phyloP scores from a whole-genome alignment of 2,888 invertebrate genomes.

The Polietes domitor region DNA sequence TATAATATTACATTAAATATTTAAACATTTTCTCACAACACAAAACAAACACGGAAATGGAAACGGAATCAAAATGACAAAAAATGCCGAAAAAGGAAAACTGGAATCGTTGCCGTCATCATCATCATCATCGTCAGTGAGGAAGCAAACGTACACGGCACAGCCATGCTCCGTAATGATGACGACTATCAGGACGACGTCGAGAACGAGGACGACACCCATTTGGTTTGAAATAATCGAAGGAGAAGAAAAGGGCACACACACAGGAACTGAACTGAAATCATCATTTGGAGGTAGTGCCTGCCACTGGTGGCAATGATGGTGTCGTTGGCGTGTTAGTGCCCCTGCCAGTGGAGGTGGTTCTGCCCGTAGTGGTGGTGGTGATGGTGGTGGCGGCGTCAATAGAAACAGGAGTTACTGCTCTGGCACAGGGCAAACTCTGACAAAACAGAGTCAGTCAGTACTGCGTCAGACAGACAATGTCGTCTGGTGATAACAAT shows the following conservation, averaged over 20 bases:
- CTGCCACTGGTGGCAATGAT: constrained; percentile 25
- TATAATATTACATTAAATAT: constrained; percentile 66
- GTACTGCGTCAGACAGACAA: constrained; percentile 54
- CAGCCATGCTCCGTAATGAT: constrained; percentile 36
- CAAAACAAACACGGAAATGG: constrained; percentile 59
- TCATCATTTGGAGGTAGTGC: constrained; percentile 33
- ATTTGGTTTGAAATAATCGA: constrained; percentile 34
- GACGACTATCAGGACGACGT: constrained; percentile 55
- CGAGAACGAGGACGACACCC: constrained; percentile 53
- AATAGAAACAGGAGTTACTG: constrained; percentile 14
- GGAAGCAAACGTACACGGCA: background rate
- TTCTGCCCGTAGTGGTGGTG: too few relatives aligned
- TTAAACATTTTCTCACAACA: constrained; percentile 55
- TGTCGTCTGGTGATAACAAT: constrained; percentile 73
- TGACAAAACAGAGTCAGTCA: constrained; percentile 37
- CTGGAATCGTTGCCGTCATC: constrained; percentile 28
- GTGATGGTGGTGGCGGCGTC: constrained; percentile 53
- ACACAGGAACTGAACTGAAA: constrained; percentile 52
- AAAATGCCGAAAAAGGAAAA: constrained; percentile 33
- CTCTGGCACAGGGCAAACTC: constrained; percentile 7
- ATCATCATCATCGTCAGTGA: constrained; percentile 45
- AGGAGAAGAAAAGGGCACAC: constrained; percentile 43
- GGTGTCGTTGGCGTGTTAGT: constrained; percentile 15
- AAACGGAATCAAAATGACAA: constrained; percentile 60
- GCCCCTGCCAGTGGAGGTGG: background rate